Evolutionary conservation across 2,888 invertebrate species (phyloP), one percentile per base, ranked within the genome.

Genomic region (Rapana venosa): DNA sequence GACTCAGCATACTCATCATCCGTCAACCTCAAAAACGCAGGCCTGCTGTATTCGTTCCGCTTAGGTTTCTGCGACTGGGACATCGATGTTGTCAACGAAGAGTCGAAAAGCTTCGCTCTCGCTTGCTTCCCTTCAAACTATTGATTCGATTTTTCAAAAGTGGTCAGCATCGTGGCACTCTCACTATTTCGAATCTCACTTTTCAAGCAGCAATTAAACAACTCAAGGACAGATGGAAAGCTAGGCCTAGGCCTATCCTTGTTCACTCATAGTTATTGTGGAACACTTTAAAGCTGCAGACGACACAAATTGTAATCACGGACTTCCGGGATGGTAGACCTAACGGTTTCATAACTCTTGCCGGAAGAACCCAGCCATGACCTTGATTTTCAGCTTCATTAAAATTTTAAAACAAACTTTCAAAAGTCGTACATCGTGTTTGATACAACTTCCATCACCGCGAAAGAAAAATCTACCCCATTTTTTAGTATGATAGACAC

Each of bases 1-100:
- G 97, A 97, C 88, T 97, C 97, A 93, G 97, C 97, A 79, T 97
- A 96, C 94, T 97, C 97, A 93, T 97, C 97, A 58, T 96, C 95
- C 2, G 97, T 97, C 74, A 97, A 96, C 91, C 97, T 97, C 83
- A 97, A 95, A 94, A 97, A 97, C 88, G 97, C 96, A 0, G 97
- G 97, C 90, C 97, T 96, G 8, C 96, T 96, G 94, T 97, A 97
- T 4, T 83, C 47, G 83, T 91, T 93, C 83, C 94, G 94, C n/a
- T 92, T 92, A 22, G 93, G 92, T 11, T 61, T 86, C 61, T 17
- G 74, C 92, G 92, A 0, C n/a, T 36, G 56, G 8, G 70, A n/a
- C 17, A 22, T 2, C 47, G 47, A 47, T 47, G 47, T 47, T 47
- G 47, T 47, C 47, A 47, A 47, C 8, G 47, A 36, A 0, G 30